Evolutionary conservation across 2,113 vertebrate genomes (phyloP).

Genomic region (Ptilonorhynchus violaceus): DNA sequence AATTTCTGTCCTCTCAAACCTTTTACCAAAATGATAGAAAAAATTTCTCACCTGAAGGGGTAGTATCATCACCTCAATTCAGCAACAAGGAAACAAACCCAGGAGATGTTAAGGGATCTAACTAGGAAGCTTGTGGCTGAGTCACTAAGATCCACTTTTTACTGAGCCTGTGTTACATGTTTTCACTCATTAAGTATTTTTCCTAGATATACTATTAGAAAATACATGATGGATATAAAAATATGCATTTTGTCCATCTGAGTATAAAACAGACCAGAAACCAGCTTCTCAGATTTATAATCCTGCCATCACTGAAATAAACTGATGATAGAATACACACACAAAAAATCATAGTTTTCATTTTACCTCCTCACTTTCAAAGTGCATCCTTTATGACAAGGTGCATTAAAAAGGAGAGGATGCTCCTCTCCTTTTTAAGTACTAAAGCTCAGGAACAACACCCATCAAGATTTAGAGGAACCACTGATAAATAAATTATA

Average conservation of each 20-base stretch:
- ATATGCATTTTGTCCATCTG: neutral
- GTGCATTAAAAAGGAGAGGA: neutral
- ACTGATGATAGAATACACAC: neutral
- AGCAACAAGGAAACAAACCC: neutral
- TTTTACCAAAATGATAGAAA: neutral
- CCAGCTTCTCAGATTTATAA: neutral
- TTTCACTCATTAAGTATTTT: neutral
- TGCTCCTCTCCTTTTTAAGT: constrained; percentile 11
- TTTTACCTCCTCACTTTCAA: neutral
- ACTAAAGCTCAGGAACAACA: neutral
- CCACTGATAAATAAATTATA: constrained; percentile 55
- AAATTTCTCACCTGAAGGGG: neutral
- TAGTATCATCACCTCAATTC: neutral
- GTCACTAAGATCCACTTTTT: neutral
- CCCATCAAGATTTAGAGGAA: constrained; percentile 29
- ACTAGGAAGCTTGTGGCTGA: neutral
- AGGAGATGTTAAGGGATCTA: neutral
- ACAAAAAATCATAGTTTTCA: neutral
- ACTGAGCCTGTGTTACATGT: neutral
- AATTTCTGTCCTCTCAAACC: neutral
- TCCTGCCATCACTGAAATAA: neutral
- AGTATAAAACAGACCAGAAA: neutral
- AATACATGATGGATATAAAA: neutral
- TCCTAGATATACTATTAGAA: neutral
- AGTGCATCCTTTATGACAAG: neutral